These are phyloP conservation scores for Gorsachius magnificus DNA, from an alignment of 2,797 vertebrate species.

Conservation along the genomic window DNA sequence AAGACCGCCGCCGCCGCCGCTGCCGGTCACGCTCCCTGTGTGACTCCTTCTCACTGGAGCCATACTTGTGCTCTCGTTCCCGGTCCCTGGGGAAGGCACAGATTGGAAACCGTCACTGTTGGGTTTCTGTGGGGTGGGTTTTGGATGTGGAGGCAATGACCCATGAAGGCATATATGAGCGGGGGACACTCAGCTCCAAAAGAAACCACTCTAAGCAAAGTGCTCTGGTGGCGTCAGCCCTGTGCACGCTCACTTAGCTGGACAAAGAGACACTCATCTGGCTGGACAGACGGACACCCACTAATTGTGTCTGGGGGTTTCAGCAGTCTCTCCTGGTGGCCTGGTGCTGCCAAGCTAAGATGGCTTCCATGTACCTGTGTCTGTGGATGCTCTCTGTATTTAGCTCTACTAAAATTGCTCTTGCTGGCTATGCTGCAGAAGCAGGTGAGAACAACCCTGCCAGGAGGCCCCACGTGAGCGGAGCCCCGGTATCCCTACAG, in stretches of 20 bases:
- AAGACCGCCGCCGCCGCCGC: constrained; percentile 80
- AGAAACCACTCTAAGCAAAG: neutral
- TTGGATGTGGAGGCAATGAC: neutral
- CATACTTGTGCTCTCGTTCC: constrained; percentile 78
- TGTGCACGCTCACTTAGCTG: neutral
- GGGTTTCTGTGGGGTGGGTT: neutral
- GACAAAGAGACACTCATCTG: neutral
- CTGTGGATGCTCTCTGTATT: neutral
- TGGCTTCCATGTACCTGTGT: neutral
- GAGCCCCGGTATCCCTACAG: neutral
- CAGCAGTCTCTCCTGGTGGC: neutral
- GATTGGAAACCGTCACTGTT: neutral
- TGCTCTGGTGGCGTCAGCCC: neutral
- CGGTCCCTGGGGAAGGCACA: constrained; percentile 57
- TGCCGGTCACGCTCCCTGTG: constrained; percentile 76
- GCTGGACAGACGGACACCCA: neutral
- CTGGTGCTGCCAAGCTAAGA: neutral
- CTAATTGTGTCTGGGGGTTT: neutral
- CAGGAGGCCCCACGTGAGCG: neutral
- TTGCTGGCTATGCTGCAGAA: neutral
- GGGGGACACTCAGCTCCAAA: neutral
- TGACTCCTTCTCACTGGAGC: constrained; percentile 78
- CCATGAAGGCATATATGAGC: neutral
- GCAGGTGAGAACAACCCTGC: neutral
- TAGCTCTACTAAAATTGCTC: neutral